phyloP scores from a whole-genome alignment of 2,113 vertebrate species.

The Myanophis thanlyinensis region DNA sequence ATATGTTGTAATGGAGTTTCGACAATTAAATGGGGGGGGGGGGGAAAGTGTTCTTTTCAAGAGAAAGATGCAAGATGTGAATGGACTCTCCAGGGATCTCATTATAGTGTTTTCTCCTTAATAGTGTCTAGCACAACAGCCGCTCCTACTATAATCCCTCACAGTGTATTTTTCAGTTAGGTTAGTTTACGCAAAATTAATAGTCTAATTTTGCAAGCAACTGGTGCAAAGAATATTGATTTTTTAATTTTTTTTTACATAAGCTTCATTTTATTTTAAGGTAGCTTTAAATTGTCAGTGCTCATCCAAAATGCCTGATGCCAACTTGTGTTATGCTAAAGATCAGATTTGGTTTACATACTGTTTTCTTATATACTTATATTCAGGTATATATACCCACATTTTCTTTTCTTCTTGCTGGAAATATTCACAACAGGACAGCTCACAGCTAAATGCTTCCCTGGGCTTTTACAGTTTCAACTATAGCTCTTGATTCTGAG shows the following conservation, averaged over 20 bases:
- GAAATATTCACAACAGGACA: neutral
- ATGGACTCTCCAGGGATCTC: slow-evolving; percentile 68
- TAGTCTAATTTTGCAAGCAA: slow-evolving; percentile 67
- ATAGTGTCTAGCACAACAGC: slow-evolving; percentile 51
- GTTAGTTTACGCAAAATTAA: slow-evolving; percentile 74
- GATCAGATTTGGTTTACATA: slow-evolving; percentile 19
- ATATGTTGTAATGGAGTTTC: slow-evolving; percentile 14
- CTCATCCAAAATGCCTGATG: slow-evolving; percentile 29
- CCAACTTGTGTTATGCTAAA: neutral
- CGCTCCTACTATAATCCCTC: slow-evolving; percentile 58
- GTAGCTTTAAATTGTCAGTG: slow-evolving; percentile 12
- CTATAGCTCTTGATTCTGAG: neutral
- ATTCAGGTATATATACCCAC: neutral
- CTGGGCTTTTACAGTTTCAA: neutral
- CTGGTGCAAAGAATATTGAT: slow-evolving; percentile 53
- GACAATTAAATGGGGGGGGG: slow-evolving; percentile 46
- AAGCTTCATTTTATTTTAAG: slow-evolving; percentile 7
- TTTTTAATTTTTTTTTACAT: slow-evolving; percentile 15
- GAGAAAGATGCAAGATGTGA: slow-evolving; percentile 40
- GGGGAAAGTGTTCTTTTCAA: slow-evolving; percentile 59
- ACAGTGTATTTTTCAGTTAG: slow-evolving; percentile 61
- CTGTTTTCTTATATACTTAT: neutral
- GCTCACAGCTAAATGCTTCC: neutral
- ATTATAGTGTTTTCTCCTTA: slow-evolving; percentile 65
- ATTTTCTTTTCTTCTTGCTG: neutral